Conservation (phyloP, 2,113 vertebrate genomes). For the Mus pahari region DNA sequence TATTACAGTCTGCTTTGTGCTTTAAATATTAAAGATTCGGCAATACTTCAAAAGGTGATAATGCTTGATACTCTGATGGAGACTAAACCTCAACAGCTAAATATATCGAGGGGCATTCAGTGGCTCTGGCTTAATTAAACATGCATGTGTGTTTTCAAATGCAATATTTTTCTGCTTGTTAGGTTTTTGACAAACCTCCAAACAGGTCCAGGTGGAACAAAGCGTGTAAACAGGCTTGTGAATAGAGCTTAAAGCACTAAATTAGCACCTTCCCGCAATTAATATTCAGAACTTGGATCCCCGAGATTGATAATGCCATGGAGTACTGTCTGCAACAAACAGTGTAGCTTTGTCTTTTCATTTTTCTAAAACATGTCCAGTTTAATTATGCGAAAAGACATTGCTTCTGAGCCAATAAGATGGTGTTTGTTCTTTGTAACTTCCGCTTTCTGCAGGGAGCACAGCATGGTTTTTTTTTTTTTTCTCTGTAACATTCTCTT, state of each 20-base stretch:
- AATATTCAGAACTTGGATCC: constrained; percentile 90
- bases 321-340: constrained; percentile 84
- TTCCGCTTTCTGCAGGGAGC: constrained; percentile 57
- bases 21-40: constrained; percentile 97
- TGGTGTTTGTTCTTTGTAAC: constrained; percentile 76
- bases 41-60: constrained; percentile 96
- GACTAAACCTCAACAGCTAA: constrained; percentile 91
- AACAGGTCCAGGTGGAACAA: constrained; percentile 97
- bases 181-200: constrained; percentile 97
- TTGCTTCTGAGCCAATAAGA: constrained; percentile 77
- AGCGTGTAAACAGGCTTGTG: constrained; percentile 96
- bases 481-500: too few species aligned
- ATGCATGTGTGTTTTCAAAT: constrained; percentile 95
- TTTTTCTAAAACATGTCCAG: constrained; percentile 82
- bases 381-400: constrained; percentile 86
- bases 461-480: not conserved
- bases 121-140: constrained; percentile 97
- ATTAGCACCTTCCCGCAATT: constrained; percentile 96
- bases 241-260: constrained; percentile 94
- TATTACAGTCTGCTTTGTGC: constrained; percentile 90
- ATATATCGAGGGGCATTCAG: constrained; percentile 89
- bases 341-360: constrained; percentile 82
- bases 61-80: constrained; percentile 91
- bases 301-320: constrained; percentile 87
- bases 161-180: constrained; percentile 95